These are phyloP conservation scores for Carollia perspicillata DNA, from an alignment of 2,113 vertebrate genomes.

Conservation along the genomic window DNA sequence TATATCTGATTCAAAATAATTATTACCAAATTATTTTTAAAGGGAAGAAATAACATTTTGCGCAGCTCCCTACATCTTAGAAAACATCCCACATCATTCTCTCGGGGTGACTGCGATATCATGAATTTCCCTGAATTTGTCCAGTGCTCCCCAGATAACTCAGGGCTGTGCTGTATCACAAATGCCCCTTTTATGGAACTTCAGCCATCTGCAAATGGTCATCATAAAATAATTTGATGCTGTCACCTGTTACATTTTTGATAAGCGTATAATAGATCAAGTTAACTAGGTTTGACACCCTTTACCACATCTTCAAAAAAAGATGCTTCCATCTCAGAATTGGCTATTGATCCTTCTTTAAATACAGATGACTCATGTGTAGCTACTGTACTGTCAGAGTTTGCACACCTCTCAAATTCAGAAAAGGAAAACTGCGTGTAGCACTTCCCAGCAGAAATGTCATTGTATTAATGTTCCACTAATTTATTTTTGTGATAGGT, in stretches of 20 bases:
- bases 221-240: conserved; percentile 53
- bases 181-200: conserved; percentile 5
- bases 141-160: conserved; percentile 39
- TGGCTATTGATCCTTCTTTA: conserved; percentile 63
- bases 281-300: conserved; percentile 45
- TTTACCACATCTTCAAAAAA: conserved; percentile 34
- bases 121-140: conserved; percentile 28
- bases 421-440: background rate
- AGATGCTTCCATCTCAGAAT: conserved; percentile 15
- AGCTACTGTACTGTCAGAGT: background rate
- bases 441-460: background rate
- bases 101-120: conserved; percentile 5
- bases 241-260: conserved; percentile 63
- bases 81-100: background rate
- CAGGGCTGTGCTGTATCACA: background rate
- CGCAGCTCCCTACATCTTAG: background rate
- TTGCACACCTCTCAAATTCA: background rate
- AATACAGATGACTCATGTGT: background rate
- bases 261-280: conserved; percentile 63
- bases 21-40: background rate
- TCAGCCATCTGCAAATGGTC: conserved; percentile 24
- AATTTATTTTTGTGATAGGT: background rate
- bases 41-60: background rate
- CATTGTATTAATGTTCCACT: background rate
- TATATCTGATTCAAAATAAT: background rate